Conservation (phyloP, 2,113 vertebrate genomes). For the Sinocyclocheilus grahami region DNA sequence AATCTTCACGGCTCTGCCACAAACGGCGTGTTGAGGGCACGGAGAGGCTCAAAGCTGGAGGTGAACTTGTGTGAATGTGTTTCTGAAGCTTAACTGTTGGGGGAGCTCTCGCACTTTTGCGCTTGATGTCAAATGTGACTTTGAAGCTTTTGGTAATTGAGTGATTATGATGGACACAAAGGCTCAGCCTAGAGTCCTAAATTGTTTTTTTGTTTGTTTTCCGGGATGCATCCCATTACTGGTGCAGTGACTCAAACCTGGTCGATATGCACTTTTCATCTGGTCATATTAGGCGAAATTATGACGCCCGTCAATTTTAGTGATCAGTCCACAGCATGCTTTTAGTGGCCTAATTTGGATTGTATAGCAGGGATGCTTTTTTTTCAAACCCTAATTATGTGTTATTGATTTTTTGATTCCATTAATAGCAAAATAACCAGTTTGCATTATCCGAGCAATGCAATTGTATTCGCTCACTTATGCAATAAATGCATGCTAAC, state of each 20-base stretch:
- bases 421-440: not conserved
- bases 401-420: too few species aligned
- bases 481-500: not conserved
- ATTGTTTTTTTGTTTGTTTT: not conserved
- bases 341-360: conserved; percentile 7
- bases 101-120: conserved; percentile 80
- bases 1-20: conserved; percentile 39
- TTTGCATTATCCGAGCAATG: not conserved
- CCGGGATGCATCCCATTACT: conserved; percentile 39
- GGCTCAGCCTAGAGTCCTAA: not conserved
- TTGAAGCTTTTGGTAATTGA: conserved; percentile 72
- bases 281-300: conserved; percentile 26
- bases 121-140: conserved; percentile 66
- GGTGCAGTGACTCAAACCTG: conserved; percentile 32
- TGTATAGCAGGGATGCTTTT: not conserved
- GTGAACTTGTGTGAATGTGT: conserved; percentile 68
- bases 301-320: conserved; percentile 16
- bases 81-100: conserved; percentile 71
- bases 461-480: not conserved
- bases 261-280: conserved; percentile 39
- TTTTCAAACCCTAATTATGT: too few species aligned
- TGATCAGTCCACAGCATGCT: not conserved
- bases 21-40: conserved; percentile 13
- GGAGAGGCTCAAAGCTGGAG: conserved; percentile 25
- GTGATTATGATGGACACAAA: conserved; percentile 68